Evolutionary conservation across 2,888 invertebrate species (phyloP).

Genomic region (Pedicia rivosa): DNA sequence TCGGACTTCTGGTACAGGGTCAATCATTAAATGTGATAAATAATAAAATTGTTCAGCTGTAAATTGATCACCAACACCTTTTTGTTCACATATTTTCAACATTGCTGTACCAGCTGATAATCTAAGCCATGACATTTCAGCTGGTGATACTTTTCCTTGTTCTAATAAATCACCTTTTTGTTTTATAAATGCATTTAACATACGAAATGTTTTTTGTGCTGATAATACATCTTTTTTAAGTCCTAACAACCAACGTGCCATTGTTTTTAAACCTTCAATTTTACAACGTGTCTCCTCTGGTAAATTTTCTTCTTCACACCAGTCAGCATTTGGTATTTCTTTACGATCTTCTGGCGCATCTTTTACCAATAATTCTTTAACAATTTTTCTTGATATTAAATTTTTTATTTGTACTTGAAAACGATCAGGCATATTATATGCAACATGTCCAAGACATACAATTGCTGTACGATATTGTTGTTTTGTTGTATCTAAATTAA

Average conservation of each 20-base stretch:
- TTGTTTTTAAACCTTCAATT: constrained; percentile 87
- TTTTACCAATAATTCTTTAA: constrained; percentile 84
- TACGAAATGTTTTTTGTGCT: constrained; percentile 85
- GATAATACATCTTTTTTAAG: constrained; percentile 74
- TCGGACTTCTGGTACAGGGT: constrained; percentile 66
- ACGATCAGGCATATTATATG: constrained; percentile 77
- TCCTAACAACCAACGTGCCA: constrained; percentile 91
- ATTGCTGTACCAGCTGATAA: constrained; percentile 89
- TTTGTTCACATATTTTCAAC: constrained; percentile 93
- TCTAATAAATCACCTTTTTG: constrained; percentile 76
- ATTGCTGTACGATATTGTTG: constrained; percentile 84
- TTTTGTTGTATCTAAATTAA: constrained; percentile 55
- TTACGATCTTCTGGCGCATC: constrained; percentile 43
- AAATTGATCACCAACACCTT: constrained; percentile 88
- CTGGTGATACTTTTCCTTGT: constrained; percentile 57
- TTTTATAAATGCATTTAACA: constrained; percentile 84
- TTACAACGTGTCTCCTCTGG: constrained; percentile 86
- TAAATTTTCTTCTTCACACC: constrained; percentile 76
- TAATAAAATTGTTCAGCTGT: constrained; percentile 91
- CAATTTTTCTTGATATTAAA: constrained; percentile 88
- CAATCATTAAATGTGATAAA: constrained; percentile 77
- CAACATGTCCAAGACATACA: constrained; percentile 88
- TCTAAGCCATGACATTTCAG: constrained; percentile 87
- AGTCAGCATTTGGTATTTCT: constrained; percentile 29
- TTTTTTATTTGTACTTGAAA: constrained; percentile 85